phyloP scores from a whole-genome alignment of 2,797 vertebrate genomes.

The Neomorphus geoffroyi region DNA sequence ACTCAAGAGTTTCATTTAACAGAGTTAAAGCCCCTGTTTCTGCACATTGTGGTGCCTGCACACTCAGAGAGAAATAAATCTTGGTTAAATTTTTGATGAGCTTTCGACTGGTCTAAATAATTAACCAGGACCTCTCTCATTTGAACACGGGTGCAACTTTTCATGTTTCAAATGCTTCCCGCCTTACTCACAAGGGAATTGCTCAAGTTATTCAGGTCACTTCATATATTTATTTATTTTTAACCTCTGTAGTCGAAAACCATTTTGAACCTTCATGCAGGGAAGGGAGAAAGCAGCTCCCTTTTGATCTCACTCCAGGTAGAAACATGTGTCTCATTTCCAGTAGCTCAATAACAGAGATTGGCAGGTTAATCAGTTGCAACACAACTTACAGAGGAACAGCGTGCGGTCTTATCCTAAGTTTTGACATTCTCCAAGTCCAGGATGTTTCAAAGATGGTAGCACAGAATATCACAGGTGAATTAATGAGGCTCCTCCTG shows the following conservation, averaged over 20 bases:
- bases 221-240: conserved; percentile 12
- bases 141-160: conserved; percentile 25
- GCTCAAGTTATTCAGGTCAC: not conserved
- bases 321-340: not conserved
- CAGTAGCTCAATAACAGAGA: conserved; percentile 12
- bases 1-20: not conserved
- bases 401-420: not conserved
- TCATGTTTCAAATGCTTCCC: not conserved
- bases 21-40: conserved; percentile 24
- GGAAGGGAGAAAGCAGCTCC: not conserved
- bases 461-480: not conserved
- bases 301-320: conserved; percentile 43
- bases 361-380: conserved; percentile 42
- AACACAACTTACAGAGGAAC: not conserved
- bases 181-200: not conserved
- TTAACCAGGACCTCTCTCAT: conserved; percentile 41
- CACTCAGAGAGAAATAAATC: conserved; percentile 31
- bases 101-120: conserved; percentile 59
- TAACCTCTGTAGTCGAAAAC: not conserved
- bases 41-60: conserved; percentile 1
- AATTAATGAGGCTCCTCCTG: not conserved
- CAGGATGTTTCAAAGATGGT: not conserved
- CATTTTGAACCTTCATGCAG: not conserved
- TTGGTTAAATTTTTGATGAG: conserved; percentile 67
- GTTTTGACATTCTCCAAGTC: conserved; percentile 1